Conservation (phyloP, 2,888 invertebrate species). For the Resseliella maxima region DNA sequence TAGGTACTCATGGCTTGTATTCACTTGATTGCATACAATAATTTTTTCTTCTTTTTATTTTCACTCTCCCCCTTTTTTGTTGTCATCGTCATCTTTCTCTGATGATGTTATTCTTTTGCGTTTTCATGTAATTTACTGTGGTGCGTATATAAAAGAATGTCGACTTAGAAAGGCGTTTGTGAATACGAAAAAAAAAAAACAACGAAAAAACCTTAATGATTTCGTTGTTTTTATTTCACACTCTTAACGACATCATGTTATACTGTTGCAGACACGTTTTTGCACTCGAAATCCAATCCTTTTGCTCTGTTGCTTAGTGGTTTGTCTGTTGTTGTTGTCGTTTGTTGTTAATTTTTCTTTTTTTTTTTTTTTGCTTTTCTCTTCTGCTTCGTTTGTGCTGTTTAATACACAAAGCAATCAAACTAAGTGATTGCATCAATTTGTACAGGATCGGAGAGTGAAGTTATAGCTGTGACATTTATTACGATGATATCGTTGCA, state of each 20-base stretch:
- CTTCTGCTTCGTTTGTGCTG: background rate
- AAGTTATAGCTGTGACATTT: background rate
- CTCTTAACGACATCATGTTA: constrained; percentile 51
- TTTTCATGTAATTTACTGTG: background rate
- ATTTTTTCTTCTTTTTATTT: no score
- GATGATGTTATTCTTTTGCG: background rate
- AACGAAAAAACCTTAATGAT: background rate
- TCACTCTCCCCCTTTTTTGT: background rate
- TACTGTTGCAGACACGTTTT: constrained; percentile 23
- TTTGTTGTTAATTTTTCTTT: background rate
- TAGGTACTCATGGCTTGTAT: constrained; percentile 9
- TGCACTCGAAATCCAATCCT: background rate
- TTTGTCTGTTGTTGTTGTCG: no score
- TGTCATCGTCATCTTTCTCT: background rate
- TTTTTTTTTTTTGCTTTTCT: background rate
- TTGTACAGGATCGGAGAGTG: constrained; percentile 4
- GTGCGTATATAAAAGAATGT: background rate
- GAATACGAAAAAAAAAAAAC: background rate
- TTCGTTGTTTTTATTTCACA: constrained; percentile 14
- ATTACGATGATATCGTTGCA: background rate
- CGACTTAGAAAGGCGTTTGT: constrained; percentile 15
- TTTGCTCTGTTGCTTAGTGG: no score
- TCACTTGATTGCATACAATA: constrained; percentile 20
- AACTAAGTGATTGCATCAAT: constrained; percentile 34
- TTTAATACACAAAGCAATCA: constrained; percentile 26